Evolutionary conservation across 2,888 invertebrate species (phyloP).

Genomic region (Coelopa pilipes): DNA sequence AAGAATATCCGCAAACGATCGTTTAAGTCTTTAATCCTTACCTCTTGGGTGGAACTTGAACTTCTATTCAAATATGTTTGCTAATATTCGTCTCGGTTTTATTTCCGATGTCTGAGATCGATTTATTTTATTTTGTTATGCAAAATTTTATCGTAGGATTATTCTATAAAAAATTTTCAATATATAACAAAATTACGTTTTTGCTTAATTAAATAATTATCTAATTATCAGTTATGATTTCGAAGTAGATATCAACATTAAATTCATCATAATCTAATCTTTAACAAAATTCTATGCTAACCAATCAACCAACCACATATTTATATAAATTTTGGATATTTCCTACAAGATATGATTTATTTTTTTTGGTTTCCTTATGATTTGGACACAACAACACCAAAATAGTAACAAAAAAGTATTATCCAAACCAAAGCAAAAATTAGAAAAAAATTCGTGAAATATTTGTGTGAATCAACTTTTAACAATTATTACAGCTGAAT

Average conservation of each 20-base stretch:
- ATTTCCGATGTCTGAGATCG: no score
- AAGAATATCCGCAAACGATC: not conserved
- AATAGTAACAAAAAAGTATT: conserved; percentile 22
- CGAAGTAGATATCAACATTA: conserved; percentile 15
- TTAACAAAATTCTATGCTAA: conserved; percentile 23
- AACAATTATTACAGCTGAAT: conserved; percentile 93
- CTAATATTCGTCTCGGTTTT: no score
- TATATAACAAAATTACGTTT: conserved; percentile 9
- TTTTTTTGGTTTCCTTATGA: conserved; percentile 9
- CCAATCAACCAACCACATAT: not conserved
- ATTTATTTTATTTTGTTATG: not conserved
- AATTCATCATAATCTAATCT: conserved; percentile 31
- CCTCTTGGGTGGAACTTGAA: no score
- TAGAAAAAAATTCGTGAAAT: conserved; percentile 35
- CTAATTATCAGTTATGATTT: conserved; percentile 23
- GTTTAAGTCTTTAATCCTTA: no score
- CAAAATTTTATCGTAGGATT: conserved; percentile 24
- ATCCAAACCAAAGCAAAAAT: conserved; percentile 30
- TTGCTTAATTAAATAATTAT: not conserved
- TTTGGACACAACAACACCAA: conserved; percentile 8
- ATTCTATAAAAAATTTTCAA: not conserved
- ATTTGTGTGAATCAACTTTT: conserved; percentile 67
- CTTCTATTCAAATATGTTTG: no score
- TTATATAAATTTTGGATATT: not conserved
- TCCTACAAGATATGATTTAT: not conserved